Evolutionary conservation across 2,797 vertebrate genomes (phyloP), one percentile per base, ranked within the genome.

Genomic region (Sparus aurata): DNA sequence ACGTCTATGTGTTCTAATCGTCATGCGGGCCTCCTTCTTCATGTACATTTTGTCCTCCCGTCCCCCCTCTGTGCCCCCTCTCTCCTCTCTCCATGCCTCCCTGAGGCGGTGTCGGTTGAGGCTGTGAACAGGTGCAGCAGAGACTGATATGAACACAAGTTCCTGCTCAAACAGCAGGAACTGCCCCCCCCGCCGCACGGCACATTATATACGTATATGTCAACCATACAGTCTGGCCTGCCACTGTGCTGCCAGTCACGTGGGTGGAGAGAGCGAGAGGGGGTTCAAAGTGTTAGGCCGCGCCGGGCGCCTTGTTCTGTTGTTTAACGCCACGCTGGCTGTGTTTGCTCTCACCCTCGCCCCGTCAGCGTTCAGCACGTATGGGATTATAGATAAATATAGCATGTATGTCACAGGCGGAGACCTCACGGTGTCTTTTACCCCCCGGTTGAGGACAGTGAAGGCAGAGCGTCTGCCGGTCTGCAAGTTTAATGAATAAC

Each of bases 51-150:
- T 25, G 23, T 43, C 45, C 47, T 23, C 59, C 4, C 25, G 13
- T 5, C 55, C 3, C 22, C 18, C 12, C 12, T 13, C 17, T 10
- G 1, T 2, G n/a, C 4, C 17, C 1, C 30, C 11, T 53, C 47
- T 5, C 20, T 41, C 23, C 30, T 43, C 58, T n/a, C 23, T n/a
- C 76, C 69, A 72, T 85, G 59, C 81, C 53, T 50, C 49, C 77
- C n/a, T 12, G 2, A 46, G 79, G 59, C 66, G 8, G 47, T 76
- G 84, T 87, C 83, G 79, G 83, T 88, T 90, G 84, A 87, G 85
- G 80, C 67, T 0, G 50, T 13, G 69, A 88, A 89, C 92, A 94
- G 92, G 91, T 92, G 91, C 84, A 77, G 73, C 70, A 41, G 57
- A 12, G 57, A 83, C 77, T n/a, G 85, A 81, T 69, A 73, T 53